Conservation (phyloP, 2,113 vertebrate genomes). For the Corydoras sp. region DNA sequence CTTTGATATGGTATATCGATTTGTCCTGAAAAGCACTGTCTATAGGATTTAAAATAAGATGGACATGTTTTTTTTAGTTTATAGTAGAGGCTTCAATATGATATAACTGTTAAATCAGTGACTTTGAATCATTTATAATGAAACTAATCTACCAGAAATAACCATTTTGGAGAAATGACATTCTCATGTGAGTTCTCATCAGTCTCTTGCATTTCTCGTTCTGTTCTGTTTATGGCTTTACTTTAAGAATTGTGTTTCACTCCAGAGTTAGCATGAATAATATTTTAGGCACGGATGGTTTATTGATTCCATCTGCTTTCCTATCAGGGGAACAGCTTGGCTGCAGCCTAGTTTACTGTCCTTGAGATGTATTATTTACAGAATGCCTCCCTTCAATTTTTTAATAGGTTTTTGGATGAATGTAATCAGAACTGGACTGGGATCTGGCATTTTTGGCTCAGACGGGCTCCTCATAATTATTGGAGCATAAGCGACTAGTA, state of each 20-base stretch:
- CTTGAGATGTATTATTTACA: conserved; percentile 52
- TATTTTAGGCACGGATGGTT: conserved; percentile 55
- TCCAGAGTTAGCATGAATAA: conserved; percentile 37
- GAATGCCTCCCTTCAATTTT: conserved; percentile 4
- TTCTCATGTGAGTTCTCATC: conserved; percentile 49
- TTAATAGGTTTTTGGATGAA: background rate
- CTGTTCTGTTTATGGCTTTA: conserved; percentile 16
- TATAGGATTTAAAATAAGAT: too few species aligned
- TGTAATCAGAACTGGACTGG: too few species aligned
- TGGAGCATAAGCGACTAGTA: too few species aligned
- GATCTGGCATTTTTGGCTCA: too few species aligned
- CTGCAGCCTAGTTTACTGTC: conserved; percentile 51
- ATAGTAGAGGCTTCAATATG: too few species aligned
- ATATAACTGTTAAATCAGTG: too few species aligned
- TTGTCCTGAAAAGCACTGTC: too few species aligned
- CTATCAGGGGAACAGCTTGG: conserved; percentile 45
- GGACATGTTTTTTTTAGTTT: too few species aligned
- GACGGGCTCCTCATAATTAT: too few species aligned
- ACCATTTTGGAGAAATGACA: too few species aligned
- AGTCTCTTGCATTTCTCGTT: conserved; percentile 41
- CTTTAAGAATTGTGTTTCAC: conserved; percentile 35
- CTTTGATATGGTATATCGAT: too few species aligned
- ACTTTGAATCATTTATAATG: conserved; percentile 20
- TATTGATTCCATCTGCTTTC: conserved; percentile 59
- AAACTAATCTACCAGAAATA: background rate